Evolutionary conservation across 64 coral and sea anemone genomes (phyloP), one percentile per base, ranked within the genome.

Genomic region (Anthopleura sola): DNA sequence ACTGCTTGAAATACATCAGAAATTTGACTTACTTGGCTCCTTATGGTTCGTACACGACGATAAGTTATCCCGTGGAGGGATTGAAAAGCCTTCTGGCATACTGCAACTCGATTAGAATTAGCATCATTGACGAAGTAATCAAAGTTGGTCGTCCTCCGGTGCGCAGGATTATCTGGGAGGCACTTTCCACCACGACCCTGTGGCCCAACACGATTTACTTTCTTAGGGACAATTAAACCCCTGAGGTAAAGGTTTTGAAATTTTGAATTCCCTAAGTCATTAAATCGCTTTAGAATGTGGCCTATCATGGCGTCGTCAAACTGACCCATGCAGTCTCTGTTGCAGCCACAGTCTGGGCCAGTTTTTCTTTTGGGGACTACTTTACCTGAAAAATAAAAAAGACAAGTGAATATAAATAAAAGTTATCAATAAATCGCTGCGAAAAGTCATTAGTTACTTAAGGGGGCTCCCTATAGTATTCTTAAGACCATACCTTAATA

Each of bases 81-180:
- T 37, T 83, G 75, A 54, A 84, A 89, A 11, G 87, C 87, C 80
- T 83, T 89, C 79, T 83, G 81, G 80, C 87, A 84, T 20, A 89
- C 28, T 37, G 48, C 62, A 83, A 83, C 36, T 21, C 44, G 74
- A 14, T 55, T 46, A 32, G 57, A 40, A 75, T 40, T 81, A 44
- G 81, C 87, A 26, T 71, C 74, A n/a, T n/a, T n/a, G 57, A 71
- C 82, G 6, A 89, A 44, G 74, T 89, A 89, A 33, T 84, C 81
- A 33, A 37, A 34, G 53, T 36, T 89, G 81, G 80, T 62, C 37
- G 71, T 54, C 81, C 82, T 75, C 82, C 60, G n/a, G 53, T 36
- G n/a, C 53, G 80, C 33, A 32, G 44, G 80, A 89, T 80, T 83
- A 34, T 31, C 13, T 75, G 56, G 33, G 54, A 34, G 32, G 36